phyloP scores from a whole-genome alignment of 2,113 vertebrate species.

The Himantopus leucocephalus region DNA sequence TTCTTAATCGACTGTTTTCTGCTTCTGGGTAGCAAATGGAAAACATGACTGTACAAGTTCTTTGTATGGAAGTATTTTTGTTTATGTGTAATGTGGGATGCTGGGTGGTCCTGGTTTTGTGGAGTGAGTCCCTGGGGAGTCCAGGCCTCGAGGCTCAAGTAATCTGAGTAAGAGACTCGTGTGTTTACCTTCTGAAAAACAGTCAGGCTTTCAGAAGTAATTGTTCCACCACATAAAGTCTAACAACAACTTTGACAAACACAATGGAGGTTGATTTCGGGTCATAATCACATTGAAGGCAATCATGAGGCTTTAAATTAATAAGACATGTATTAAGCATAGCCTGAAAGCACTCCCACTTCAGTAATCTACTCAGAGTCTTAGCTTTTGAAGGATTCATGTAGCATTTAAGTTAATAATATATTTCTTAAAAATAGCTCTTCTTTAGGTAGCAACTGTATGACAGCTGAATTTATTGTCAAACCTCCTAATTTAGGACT shows the following conservation, averaged over 20 bases:
- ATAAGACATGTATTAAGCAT: constrained; percentile 8
- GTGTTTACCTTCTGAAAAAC: neutral
- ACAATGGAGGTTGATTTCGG: neutral
- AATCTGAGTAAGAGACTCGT: accelerated
- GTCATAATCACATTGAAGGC: constrained; percentile 21
- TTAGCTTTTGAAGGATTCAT: constrained; percentile 5
- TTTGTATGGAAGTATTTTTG: neutral
- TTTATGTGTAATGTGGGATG: neutral
- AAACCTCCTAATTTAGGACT: neutral
- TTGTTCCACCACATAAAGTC: neutral
- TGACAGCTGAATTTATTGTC: constrained; percentile 2
- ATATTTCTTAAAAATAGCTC: neutral
- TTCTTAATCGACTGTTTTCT: neutral
- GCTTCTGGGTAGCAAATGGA: neutral
- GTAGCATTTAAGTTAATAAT: neutral
- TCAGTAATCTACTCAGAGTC: constrained; percentile 31
- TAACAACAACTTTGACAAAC: neutral
- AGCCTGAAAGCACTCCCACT: constrained; percentile 9
- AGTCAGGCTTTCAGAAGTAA: neutral
- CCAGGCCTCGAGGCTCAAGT: neutral
- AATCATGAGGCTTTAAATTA: constrained; percentile 40
- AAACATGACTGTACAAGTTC: neutral
- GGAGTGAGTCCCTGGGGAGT: neutral
- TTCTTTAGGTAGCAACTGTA: neutral
- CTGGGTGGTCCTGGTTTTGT: neutral